Evolutionary conservation across 2,888 invertebrate species (phyloP), one percentile per base, ranked within the genome.

Genomic region (Athrips mouffetella): DNA sequence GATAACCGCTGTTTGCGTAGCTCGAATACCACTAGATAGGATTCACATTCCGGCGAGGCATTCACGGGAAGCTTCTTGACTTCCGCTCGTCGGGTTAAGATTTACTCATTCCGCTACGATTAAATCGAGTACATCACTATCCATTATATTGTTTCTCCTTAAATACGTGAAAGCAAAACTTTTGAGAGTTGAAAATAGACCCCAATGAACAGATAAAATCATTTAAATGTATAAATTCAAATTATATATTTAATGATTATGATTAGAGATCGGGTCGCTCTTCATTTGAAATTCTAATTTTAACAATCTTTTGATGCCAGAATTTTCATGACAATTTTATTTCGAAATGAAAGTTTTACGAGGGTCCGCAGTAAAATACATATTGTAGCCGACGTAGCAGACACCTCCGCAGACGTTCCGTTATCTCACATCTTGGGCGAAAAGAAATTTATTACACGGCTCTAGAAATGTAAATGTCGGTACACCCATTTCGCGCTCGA

Each of bases 401-500:
- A 37, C 37, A 37, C 37, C 37, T 42, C 25, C 13, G 41, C 23
- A 42, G 41, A 27, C 41, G 29, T 27, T 18, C 20, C 30, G 30
- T 44, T 30, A 44, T 44, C 44, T 16, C 29, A 30, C 20, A 30
- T 44, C 42, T 27, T 15, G 29, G 20, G 37, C n/a, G 20, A 15
- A 45, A 35, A 15, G 11, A 45, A 35, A 45, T 45, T 35, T 33
- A 45, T 45, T 35, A 21, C 18, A 62, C 66, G 57, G 60, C 55
- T 59, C 58, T 57, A 60, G 51, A 58, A 67, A 72, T 55, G 70
- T 67, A 70, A 64, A 68, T 64, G 49, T 63, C 60, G 52, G 57
- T 53, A 57, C 51, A 54, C 51, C 64, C 58, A 63, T 67, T 70
- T 62, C 64, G 53, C 65, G 64, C 69, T 65, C 56, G 30, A 61